A percentile compares a stretch with the other conserved stretches of the same genome.
Conservation (phyloP, 2,888 invertebrate species). For the Uropetala carovei region DNA sequence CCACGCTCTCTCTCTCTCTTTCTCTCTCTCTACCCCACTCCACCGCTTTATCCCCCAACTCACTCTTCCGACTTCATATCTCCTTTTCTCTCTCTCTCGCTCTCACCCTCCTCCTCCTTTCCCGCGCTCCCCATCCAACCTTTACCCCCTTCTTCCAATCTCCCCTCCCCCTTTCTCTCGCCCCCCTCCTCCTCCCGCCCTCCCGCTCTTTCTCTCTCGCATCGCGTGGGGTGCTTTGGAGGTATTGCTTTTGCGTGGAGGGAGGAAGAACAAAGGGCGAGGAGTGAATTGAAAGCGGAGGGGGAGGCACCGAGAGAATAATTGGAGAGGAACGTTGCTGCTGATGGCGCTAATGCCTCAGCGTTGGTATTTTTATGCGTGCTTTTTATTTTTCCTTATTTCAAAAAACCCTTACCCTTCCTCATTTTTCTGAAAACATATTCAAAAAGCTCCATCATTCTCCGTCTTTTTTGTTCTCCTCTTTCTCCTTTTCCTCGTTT, state of each 20-base stretch:
- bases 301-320: slow-evolving; percentile 57
- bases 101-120: not conserved
- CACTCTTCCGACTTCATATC: slow-evolving; percentile 50
- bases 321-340: slow-evolving; percentile 63
- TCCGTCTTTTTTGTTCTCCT: slow-evolving; percentile 30
- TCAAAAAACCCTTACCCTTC: slow-evolving; percentile 49
- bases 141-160: not conserved
- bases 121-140: not conserved
- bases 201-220: slow-evolving; percentile 4
- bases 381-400: slow-evolving; percentile 49
- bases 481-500: slow-evolving; percentile 3
- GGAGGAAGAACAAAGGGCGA: slow-evolving; percentile 55
- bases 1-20: no score
- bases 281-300: slow-evolving; percentile 61
- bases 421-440: slow-evolving; percentile 63
- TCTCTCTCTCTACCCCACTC: not conserved
- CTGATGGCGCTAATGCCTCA: slow-evolving; percentile 64
- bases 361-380: slow-evolving; percentile 62
- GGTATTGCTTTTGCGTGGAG: slow-evolving; percentile 64
- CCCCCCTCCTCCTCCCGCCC: not conserved
- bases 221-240: slow-evolving; percentile 57
- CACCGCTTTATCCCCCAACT: slow-evolving; percentile 25
- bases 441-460: slow-evolving; percentile 45
- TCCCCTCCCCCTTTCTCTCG: not conserved
- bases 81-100: not conserved